Conservation (phyloP, 2,888 invertebrate species). For the Tribolium freemani region DNA sequence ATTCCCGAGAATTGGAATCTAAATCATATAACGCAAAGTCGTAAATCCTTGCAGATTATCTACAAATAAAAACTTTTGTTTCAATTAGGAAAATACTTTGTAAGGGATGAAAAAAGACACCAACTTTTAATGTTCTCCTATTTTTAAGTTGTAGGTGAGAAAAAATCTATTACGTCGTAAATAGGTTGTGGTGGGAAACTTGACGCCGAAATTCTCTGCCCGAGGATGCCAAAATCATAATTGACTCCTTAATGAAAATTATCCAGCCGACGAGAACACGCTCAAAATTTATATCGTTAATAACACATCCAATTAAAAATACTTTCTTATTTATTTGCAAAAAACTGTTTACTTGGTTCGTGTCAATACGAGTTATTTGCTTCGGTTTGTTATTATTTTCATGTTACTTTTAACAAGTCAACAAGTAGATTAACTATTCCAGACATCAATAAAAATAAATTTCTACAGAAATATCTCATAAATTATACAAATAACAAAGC, state of each 20-base stretch:
- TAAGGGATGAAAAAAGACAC: neutral
- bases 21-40: constrained; percentile 40
- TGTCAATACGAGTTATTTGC: too few species aligned
- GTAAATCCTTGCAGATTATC: constrained; percentile 37
- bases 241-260: constrained; percentile 35
- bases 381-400: too few species aligned
- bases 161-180: constrained; percentile 31
- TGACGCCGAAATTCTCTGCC: constrained; percentile 23
- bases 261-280: constrained; percentile 12
- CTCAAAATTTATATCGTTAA: neutral
- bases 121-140: neutral
- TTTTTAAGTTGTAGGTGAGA: neutral
- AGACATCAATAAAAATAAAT: too few species aligned
- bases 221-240: constrained; percentile 20
- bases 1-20: constrained; percentile 40
- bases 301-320: neutral
- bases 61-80: constrained; percentile 32
- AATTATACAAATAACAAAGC: too few species aligned
- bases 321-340: neutral
- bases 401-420: too few species aligned
- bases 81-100: constrained; percentile 37
- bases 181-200: constrained; percentile 25
- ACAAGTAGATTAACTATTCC: too few species aligned
- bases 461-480: too few species aligned
- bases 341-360: neutral